Percentiles rank a stretch among this genome's conserved stretches.
Conservation (phyloP, 2,888 invertebrate genomes). For the Xanthorhoe spadicearia region DNA sequence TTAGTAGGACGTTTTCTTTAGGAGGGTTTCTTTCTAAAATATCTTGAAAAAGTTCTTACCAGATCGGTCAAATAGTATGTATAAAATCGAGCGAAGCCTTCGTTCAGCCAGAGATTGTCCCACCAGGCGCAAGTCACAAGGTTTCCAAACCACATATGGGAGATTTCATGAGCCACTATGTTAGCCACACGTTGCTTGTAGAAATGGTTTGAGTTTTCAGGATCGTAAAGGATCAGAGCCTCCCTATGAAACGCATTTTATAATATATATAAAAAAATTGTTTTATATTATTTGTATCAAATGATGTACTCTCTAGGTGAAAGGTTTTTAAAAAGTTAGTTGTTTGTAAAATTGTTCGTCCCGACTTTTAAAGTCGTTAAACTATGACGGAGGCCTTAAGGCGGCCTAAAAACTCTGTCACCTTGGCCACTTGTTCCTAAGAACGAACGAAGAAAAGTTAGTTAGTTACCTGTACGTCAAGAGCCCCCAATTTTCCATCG, state of each 20-base stretch:
- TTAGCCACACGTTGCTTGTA: slow-evolving; percentile 87
- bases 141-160: slow-evolving; percentile 94
- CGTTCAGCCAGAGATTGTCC: slow-evolving; percentile 89
- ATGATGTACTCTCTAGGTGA: too few species aligned
- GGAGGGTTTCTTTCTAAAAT: neutral
- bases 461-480: slow-evolving; percentile 87
- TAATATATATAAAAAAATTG: neutral
- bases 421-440: too few species aligned
- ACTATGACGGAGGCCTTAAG: too few species aligned
- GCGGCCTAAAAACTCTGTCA: too few species aligned
- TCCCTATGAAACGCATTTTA: slow-evolving; percentile 74
- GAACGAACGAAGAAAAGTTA: neutral
- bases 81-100: slow-evolving; percentile 89
- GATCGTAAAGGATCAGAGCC: slow-evolving; percentile 83
- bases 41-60: slow-evolving; percentile 56
- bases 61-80: slow-evolving; percentile 86
- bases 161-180: slow-evolving; percentile 90
- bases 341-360: too few species aligned
- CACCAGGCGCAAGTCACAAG: slow-evolving; percentile 91
- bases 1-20: too few species aligned
- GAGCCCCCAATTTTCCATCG: slow-evolving; percentile 95
- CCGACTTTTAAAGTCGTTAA: too few species aligned
- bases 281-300: neutral
- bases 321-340: too few species aligned
- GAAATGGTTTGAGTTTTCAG: slow-evolving; percentile 76